Evolutionary conservation across 2,797 vertebrate genomes (phyloP).

Genomic region (Anguilla pacifica): DNA sequence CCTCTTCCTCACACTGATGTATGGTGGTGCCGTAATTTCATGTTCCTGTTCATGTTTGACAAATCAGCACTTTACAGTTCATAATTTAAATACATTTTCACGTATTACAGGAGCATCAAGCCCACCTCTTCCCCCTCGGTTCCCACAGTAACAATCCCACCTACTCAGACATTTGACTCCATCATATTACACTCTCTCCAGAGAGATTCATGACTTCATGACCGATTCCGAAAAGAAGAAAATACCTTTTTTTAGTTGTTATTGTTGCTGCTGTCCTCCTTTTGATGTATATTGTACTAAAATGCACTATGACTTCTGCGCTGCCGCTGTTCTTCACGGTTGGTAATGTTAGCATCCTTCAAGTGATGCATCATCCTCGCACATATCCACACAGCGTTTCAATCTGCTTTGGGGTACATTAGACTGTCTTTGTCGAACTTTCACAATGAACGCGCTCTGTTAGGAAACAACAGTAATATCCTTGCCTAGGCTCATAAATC

Average conservation of each 20-base stretch:
- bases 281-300: conserved; percentile 9
- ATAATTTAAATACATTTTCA: not conserved
- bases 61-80: not conserved
- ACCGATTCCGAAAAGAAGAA: not conserved
- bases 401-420: not conserved
- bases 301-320: not conserved
- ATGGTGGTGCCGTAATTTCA: too few relatives aligned
- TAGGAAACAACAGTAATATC: conserved; percentile 12
- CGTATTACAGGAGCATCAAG: not conserved
- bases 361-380: conserved; percentile 4
- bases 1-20: not conserved
- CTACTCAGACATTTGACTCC: not conserved
- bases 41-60: not conserved
- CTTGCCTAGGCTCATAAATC: not conserved
- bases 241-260: not conserved
- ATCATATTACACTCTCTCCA: not conserved
- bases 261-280: not conserved
- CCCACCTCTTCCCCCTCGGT: not conserved
- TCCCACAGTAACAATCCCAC: not conserved
- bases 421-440: not conserved
- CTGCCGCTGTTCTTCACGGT: not conserved
- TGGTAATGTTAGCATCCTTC: conserved; percentile 1
- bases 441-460: not conserved
- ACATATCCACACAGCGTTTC: not conserved
- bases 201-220: not conserved